A percentile compares a stretch with the other conserved stretches of the same genome.
phyloP scores from a whole-genome alignment of 2,797 vertebrate species.

The Prunella strophiata region DNA sequence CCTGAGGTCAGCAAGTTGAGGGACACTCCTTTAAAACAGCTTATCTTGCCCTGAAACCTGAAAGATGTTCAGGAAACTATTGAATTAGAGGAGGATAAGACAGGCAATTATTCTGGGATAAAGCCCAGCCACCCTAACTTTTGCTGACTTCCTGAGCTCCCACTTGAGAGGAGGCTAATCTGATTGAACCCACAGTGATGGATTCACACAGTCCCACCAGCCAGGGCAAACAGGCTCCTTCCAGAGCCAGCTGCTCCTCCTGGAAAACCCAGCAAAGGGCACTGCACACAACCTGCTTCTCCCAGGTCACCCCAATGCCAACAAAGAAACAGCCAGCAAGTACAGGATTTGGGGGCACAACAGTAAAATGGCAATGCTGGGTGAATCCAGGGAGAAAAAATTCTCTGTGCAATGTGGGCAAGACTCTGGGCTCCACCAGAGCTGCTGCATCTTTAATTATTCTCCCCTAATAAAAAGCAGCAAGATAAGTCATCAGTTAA shows the following conservation, averaged over 20 bases:
- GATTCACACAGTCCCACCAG: neutral
- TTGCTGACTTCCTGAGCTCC: neutral
- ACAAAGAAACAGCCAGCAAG: neutral
- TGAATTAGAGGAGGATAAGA: neutral
- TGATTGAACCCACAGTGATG: neutral
- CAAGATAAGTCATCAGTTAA: slow-evolving; percentile 40
- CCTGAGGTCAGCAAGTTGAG: neutral
- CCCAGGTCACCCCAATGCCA: neutral
- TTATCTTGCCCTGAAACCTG: neutral
- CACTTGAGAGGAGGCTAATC: neutral
- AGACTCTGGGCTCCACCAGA: neutral
- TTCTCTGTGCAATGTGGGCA: neutral
- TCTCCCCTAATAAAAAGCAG: neutral
- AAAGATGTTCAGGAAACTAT: neutral
- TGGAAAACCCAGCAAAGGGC: neutral
- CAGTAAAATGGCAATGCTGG: neutral
- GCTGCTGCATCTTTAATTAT: slow-evolving; percentile 19
- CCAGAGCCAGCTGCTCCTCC: neutral
- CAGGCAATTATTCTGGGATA: neutral
- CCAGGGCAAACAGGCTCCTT: neutral
- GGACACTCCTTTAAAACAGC: neutral
- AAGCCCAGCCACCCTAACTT: neutral
- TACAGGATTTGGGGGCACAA: neutral
- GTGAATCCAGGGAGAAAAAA: neutral
- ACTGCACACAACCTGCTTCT: neutral